These are phyloP conservation scores for Acrossocheilus wenchowensis DNA, from an alignment of 2,797 vertebrate genomes.

Conservation along the genomic window DNA sequence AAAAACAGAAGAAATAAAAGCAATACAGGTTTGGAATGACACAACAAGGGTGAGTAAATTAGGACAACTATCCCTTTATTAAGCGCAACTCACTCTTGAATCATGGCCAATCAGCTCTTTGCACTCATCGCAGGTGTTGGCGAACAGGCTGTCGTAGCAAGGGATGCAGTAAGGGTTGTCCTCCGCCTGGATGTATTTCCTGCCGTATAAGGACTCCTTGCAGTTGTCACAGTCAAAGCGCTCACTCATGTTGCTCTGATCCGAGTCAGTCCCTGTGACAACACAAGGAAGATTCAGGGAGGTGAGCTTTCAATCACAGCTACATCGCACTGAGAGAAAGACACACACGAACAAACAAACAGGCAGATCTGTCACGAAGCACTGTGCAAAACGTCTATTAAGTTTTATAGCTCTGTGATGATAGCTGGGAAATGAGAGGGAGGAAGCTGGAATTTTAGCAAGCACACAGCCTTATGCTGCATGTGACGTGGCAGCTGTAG, in stretches of 20 bases:
- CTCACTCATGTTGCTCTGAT: constrained; percentile 86
- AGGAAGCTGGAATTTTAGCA: constrained; percentile 45
- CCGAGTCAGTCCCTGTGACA: constrained; percentile 44
- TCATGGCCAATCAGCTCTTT: constrained; percentile 97
- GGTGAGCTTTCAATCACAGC: constrained; percentile 58
- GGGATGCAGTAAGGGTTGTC: constrained; percentile 95
- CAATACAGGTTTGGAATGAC: not conserved
- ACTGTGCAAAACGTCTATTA: constrained; percentile 61
- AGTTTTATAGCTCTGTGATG: constrained; percentile 70
- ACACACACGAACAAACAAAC: constrained; percentile 29
- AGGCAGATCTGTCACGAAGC: constrained; percentile 50
- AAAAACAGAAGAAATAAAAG: not conserved
- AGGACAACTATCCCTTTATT: not conserved
- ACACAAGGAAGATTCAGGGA: constrained; percentile 21
- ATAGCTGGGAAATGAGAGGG: constrained; percentile 57
- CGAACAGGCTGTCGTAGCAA: constrained; percentile 95
- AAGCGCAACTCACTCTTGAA: constrained; percentile 84
- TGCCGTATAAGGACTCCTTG: constrained; percentile 95
- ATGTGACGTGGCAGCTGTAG: constrained; percentile 31
- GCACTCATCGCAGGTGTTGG: constrained; percentile 97
- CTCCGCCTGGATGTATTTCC: constrained; percentile 97
- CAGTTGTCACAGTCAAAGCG: constrained; percentile 96
- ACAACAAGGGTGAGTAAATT: not conserved
- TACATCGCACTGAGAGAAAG: constrained; percentile 33
- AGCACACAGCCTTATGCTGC: constrained; percentile 6